Evolutionary conservation across 2,888 invertebrate genomes (phyloP).

Genomic region (Pasiphila rectangulata): DNA sequence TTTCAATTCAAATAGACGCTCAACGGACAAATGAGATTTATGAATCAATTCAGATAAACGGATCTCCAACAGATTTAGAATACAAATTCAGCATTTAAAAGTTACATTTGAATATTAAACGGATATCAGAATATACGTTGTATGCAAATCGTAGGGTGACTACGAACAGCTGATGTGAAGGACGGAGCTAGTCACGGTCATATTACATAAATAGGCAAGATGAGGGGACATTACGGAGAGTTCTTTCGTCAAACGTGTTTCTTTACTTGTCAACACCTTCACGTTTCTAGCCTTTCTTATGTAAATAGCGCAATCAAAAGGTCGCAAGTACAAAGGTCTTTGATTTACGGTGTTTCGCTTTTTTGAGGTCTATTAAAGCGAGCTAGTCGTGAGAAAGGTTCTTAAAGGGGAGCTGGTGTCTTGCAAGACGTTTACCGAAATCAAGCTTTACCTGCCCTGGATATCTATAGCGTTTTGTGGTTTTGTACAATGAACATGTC

Average conservation of each 20-base stretch:
- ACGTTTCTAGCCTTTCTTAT: constrained; percentile 74
- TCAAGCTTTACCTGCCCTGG: constrained; percentile 31
- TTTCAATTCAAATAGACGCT: constrained; percentile 10
- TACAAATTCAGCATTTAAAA: constrained; percentile 36
- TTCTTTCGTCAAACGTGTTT: constrained; percentile 59
- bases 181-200: constrained; percentile 53
- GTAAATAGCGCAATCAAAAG: constrained; percentile 69
- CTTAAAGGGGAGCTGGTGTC: constrained; percentile 55
- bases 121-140: constrained; percentile 29
- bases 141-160: constrained; percentile 45
- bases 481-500: constrained; percentile 28
- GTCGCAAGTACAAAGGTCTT: constrained; percentile 64
- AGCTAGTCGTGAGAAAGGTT: constrained; percentile 73
- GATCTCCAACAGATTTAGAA: constrained; percentile 14
- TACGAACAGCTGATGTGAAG: constrained; percentile 50
- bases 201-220: constrained; percentile 44
- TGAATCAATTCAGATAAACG: constrained; percentile 39
- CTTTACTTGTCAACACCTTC: constrained; percentile 76
- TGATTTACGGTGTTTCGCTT: constrained; percentile 75
- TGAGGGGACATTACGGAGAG: constrained; percentile 32
- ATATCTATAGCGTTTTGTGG: constrained; percentile 27
- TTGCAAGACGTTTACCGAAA: constrained; percentile 52
- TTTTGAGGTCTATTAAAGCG: constrained; percentile 69
- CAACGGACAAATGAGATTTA: constrained; percentile 41
- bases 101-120: constrained; percentile 35